Evolutionary conservation across 2,888 invertebrate genomes (phyloP), one percentile per base, ranked within the genome.

Genomic region (Branchellion lobata): DNA sequence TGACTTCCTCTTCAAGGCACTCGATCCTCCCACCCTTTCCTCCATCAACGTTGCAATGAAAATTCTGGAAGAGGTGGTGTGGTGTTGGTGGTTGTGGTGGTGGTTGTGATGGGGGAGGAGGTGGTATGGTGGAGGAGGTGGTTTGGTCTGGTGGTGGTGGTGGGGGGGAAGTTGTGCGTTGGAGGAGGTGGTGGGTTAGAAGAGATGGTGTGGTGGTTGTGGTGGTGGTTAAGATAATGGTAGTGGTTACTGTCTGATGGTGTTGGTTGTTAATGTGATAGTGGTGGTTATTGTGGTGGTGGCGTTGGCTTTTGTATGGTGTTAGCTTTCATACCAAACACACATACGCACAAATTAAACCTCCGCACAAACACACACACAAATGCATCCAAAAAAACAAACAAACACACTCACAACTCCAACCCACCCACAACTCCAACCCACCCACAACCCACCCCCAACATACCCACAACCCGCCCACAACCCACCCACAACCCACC

Each of bases 11-110:
- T 72, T 82, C 8, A 82, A 84, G 53, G 86, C 86, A 14, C 79
- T 87, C 36, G 86, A 86, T 78, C 85, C 85, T 1, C 87, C 87
- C 2, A 82, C 82, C 33, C 77, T 82, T 0, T 82, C 83, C 79
- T 83, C 84, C 11, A 82, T 86, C 0, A 80, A 82, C 29, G 81
- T 85, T 21, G 86, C 87, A 29, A 53, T 47, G 75, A 53, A 47
- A 27, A 53, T 75, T 8, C 18, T 75, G 14, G 18, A 47, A n/a
- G 47, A 47, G 76, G 24, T 57, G 76, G 29, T 47, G 71, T 77
- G 65, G 36, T 75, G 73, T 34, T 71, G 73, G 40, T 79, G 79
- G 75, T 77, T 71, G 61, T 77, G 77, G 61, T 77, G 65, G 27
- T 77, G 77, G 72, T 77, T 71, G 61, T 77, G 65, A 72, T 73